phyloP scores from a whole-genome alignment of 2,113 vertebrate species.

The Tachysurus fulvidraco region DNA sequence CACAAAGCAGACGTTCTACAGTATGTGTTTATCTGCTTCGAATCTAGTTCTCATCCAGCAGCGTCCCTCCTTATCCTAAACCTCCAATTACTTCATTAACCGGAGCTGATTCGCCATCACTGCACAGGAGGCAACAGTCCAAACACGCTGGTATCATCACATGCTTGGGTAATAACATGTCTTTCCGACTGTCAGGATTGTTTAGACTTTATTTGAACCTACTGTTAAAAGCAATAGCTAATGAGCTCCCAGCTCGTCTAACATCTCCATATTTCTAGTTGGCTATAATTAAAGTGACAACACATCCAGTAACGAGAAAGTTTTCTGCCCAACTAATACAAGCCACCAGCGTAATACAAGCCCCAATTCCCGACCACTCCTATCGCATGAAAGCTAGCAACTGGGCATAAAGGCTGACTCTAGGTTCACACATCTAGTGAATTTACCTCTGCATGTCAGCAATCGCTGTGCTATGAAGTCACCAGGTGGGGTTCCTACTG shows the following conservation, averaged over 20 bases:
- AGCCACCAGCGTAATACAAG: background rate
- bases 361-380: background rate
- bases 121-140: background rate
- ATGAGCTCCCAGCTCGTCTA: background rate
- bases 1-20: background rate
- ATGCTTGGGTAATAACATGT: background rate
- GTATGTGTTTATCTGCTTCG: background rate
- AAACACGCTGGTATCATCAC: background rate
- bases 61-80: background rate
- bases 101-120: background rate
- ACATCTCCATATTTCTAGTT: background rate
- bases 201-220: background rate
- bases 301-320: background rate
- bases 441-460: too few relatives aligned
- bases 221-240: conserved; percentile 3
- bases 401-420: background rate
- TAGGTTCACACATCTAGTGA: too few relatives aligned
- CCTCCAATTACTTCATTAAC: background rate
- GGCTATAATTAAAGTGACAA: background rate
- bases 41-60: background rate
- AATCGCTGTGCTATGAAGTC: too few relatives aligned
- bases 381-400: background rate
- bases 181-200: background rate
- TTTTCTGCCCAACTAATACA: background rate
- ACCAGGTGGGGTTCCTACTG: too few relatives aligned